These are phyloP conservation scores for Pteropus rufus DNA, from an alignment of 2,797 vertebrate species.

Conservation along the genomic window DNA sequence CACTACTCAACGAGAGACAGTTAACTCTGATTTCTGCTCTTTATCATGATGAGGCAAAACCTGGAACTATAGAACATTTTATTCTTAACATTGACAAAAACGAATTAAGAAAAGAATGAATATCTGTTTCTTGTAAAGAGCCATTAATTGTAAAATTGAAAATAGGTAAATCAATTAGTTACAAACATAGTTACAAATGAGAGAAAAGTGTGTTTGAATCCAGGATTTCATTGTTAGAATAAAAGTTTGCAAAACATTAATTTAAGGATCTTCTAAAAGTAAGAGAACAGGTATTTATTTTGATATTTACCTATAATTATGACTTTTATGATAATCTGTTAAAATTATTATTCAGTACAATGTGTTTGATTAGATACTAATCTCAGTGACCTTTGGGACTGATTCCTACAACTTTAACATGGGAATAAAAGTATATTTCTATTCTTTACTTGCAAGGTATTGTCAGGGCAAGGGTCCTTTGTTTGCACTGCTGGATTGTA, in stretches of 20 bases:
- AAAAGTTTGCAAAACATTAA: not conserved
- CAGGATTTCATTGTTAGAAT: not conserved
- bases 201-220: not conserved
- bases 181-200: not conserved
- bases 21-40: not conserved
- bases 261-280: not conserved
- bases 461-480: not conserved
- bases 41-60: not conserved
- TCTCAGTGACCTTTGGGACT: not conserved
- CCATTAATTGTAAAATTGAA: not conserved
- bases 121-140: not conserved
- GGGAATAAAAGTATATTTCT: not conserved
- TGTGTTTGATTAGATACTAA: not conserved
- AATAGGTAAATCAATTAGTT: not conserved
- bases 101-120: not conserved
- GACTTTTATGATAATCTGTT: not conserved
- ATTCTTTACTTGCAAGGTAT: not conserved
- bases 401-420: not conserved
- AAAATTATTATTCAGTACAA: not conserved
- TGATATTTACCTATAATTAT: not conserved
- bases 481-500: not conserved
- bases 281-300: not conserved
- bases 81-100: not conserved
- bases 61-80: not conserved
- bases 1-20: not conserved